Evolutionary conservation across 2,888 invertebrate genomes (phyloP).

Genomic region (Drosophila mercatorum): DNA sequence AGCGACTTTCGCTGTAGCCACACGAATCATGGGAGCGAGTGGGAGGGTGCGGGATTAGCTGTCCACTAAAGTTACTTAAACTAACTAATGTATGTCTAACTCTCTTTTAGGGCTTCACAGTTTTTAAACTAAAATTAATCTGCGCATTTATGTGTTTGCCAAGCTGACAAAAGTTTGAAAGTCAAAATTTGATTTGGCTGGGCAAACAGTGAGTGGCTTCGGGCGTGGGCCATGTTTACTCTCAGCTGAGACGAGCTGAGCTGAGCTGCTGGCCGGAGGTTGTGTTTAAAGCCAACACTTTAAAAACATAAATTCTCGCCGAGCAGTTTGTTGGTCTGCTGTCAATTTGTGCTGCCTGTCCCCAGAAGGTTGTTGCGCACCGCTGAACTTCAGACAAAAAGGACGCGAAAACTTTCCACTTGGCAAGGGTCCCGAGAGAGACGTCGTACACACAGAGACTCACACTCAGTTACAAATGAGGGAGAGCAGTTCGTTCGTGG

Average conservation of each 20-base stretch:
- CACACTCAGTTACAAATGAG: constrained; percentile 2
- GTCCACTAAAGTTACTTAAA: not conserved
- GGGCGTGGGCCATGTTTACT: constrained; percentile 35
- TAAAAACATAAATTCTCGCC: constrained; percentile 44
- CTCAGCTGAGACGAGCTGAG: constrained; percentile 19
- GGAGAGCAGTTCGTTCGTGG: not conserved
- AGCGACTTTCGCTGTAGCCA: constrained; percentile 56
- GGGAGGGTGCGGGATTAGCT: not conserved
- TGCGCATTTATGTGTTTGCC: constrained; percentile 1
- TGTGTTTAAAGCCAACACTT: constrained; percentile 28
- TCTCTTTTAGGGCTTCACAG: constrained; percentile 1
- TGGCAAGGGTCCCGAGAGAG: constrained; percentile 52
- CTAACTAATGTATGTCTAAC: not conserved
- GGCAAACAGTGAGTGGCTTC: constrained; percentile 24
- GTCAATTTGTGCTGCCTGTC: constrained; percentile 50
- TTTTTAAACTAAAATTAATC: constrained; percentile 14
- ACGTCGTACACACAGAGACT: not conserved
- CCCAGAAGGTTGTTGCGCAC: constrained; percentile 70
- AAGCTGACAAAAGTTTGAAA: constrained; percentile 33
- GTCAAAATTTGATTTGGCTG: constrained; percentile 34
- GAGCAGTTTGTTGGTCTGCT: constrained; percentile 41
- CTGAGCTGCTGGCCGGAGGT: constrained; percentile 10
- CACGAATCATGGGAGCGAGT: not conserved
- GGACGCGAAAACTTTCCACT: constrained; percentile 69
- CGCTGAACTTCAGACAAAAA: constrained; percentile 67